A percentile compares a stretch with the other conserved stretches of the same genome.
phyloP scores from a whole-genome alignment of 1,140 invertebrate genomes.

The Oryctes rhinoceros region DNA sequence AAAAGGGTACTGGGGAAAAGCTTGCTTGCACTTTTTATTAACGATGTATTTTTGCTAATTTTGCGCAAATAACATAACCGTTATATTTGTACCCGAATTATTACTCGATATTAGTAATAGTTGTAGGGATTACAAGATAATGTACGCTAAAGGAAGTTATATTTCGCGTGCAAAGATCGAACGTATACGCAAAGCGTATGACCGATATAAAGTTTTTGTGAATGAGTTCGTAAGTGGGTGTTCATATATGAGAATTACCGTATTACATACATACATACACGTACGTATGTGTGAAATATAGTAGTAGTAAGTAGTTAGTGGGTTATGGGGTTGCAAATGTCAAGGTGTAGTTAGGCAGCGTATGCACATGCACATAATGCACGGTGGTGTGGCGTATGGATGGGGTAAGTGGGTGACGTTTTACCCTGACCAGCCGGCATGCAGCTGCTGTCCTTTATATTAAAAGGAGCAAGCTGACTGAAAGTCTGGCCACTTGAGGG shows the following conservation, averaged over 20 bases:
- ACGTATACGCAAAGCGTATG: conserved; percentile 10
- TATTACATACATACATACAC: neutral
- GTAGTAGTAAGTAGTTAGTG: conserved; percentile 23
- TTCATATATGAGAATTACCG: neutral
- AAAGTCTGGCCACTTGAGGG: conserved; percentile 55
- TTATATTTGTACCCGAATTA: too few species aligned
- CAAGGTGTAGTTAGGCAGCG: conserved; percentile 29
- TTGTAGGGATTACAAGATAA: too few species aligned
- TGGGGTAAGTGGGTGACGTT: conserved; percentile 45
- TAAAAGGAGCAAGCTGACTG: conserved; percentile 54
- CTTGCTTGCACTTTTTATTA: too few species aligned
- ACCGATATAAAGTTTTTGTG: conserved; percentile 1
- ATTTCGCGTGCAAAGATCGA: neutral
- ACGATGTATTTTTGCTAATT: too few species aligned
- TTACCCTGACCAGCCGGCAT: conserved; percentile 52
- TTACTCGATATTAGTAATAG: too few species aligned
- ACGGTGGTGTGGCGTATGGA: conserved; percentile 49
- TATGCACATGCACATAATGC: conserved; percentile 35
- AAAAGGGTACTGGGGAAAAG: too few species aligned
- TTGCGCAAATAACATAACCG: too few species aligned
- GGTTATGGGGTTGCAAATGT: conserved; percentile 40
- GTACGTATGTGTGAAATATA: neutral
- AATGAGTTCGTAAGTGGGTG: conserved; percentile 20
- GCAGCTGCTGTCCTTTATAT: conserved; percentile 58
- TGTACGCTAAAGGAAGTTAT: neutral